phyloP scores from a whole-genome alignment of 2,797 vertebrate species.

The Clarias platycephalus region DNA sequence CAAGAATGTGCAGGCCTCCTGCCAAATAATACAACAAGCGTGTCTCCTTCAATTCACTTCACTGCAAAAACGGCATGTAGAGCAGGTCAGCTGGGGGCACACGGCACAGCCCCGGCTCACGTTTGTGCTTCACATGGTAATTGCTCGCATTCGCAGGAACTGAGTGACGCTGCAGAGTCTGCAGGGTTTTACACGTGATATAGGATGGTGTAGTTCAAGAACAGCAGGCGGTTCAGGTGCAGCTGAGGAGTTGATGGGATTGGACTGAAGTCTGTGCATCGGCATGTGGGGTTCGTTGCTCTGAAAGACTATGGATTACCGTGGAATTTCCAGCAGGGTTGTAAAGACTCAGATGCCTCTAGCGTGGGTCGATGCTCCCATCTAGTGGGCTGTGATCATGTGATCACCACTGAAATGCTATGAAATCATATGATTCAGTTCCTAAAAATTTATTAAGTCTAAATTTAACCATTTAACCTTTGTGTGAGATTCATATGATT shows the following conservation, averaged over 20 bases:
- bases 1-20: constrained; percentile 37
- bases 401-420: neutral
- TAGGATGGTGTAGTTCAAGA: constrained; percentile 23
- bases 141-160: constrained; percentile 24
- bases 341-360: neutral
- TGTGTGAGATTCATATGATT: neutral
- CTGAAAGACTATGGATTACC: neutral
- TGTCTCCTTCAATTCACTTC: constrained; percentile 47
- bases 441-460: neutral
- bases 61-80: constrained; percentile 42
- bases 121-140: constrained; percentile 10
- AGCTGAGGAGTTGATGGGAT: neutral
- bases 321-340: constrained; percentile 28
- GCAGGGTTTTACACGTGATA: neutral
- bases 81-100: constrained; percentile 43
- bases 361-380: constrained; percentile 38
- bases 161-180: neutral
- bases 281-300: constrained; percentile 38
- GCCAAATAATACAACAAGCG: constrained; percentile 45
- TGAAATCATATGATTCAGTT: neutral
- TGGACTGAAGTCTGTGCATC: constrained; percentile 22
- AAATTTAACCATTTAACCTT: neutral
- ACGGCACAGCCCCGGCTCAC: constrained; percentile 15
- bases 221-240: constrained; percentile 33
- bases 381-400: constrained; percentile 36